A percentile compares a stretch with the other conserved stretches of the same genome.
These are phyloP conservation scores for Andrena bucephala DNA, from an alignment of 2,888 invertebrate species.

Conservation along the genomic window DNA sequence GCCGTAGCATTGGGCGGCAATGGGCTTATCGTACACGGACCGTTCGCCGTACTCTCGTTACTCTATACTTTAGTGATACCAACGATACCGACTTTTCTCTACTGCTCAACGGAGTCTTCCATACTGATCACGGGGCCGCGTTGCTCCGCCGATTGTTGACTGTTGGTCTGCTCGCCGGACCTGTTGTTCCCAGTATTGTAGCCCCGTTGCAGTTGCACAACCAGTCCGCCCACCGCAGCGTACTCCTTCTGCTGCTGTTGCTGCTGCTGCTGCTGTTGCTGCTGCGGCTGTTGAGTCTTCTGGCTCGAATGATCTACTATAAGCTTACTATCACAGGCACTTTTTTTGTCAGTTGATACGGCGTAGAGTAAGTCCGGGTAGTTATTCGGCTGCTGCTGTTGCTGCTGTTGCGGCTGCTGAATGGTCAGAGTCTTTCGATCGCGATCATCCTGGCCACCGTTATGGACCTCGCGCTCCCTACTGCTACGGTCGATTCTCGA, in stretches of 20 bases:
- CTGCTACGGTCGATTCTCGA: conserved; percentile 80
- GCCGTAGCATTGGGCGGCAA: conserved; percentile 50
- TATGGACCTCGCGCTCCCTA: conserved; percentile 80
- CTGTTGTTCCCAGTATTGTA: conserved; percentile 76
- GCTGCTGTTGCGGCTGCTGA: conserved; percentile 65
- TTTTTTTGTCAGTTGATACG: conserved; percentile 85
- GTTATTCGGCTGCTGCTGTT: conserved; percentile 77
- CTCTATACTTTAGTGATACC: conserved; percentile 63
- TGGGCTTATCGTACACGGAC: conserved; percentile 57
- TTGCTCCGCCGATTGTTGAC: conserved; percentile 74
- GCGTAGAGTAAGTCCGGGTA: conserved; percentile 84
- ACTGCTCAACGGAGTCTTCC: conserved; percentile 84
- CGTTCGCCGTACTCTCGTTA: conserved; percentile 54
- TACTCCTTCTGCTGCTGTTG: conserved; percentile 86
- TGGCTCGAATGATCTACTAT: conserved; percentile 85
- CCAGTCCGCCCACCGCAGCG: conserved; percentile 80
- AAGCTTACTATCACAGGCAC: conserved; percentile 86
- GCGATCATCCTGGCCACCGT: conserved; percentile 78
- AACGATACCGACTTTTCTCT: conserved; percentile 78
- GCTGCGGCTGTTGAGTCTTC: conserved; percentile 81
- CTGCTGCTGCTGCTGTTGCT: conserved; percentile 74
- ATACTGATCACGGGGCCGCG: conserved; percentile 78
- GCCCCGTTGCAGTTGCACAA: conserved; percentile 82
- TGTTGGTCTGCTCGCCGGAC: conserved; percentile 70
- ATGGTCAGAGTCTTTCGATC: conserved; percentile 71